A percentile compares a stretch with the other conserved stretches of the same genome.
phyloP scores from a whole-genome alignment of 2,797 vertebrate genomes.

The Emys orbicularis region DNA sequence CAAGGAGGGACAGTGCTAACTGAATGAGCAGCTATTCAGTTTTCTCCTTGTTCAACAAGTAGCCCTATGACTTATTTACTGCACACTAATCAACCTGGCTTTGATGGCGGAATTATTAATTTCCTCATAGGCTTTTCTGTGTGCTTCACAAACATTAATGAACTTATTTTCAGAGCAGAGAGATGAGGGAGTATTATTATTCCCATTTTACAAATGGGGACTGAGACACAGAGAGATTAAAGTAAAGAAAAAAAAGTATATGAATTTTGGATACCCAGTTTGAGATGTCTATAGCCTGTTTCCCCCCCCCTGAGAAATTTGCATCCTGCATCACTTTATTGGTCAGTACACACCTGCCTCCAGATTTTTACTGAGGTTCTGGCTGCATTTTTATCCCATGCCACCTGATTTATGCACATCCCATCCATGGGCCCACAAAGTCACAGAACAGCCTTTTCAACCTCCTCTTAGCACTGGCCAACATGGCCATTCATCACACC shows the following conservation, averaged over 20 bases:
- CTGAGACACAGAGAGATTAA: background rate
- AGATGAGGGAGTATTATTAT: background rate
- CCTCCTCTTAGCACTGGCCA: no score
- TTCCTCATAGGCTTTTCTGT: conserved; percentile 30
- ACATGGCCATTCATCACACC: no score
- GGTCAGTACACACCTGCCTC: no score
- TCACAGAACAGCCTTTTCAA: no score
- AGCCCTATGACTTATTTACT: conserved; percentile 53
- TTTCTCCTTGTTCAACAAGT: background rate
- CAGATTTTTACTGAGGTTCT: no score
- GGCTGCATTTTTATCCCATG: no score
- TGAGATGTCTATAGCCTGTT: background rate
- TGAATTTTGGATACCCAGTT: background rate
- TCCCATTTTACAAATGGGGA: background rate
- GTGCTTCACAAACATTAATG: conserved; percentile 13
- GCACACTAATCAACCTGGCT: background rate
- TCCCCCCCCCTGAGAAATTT: no score
- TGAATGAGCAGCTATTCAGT: conserved; percentile 30
- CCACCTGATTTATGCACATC: no score
- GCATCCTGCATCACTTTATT: no score
- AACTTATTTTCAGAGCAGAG: background rate
- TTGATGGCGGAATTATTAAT: conserved; percentile 50
- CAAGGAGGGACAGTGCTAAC: background rate
- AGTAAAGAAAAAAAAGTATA: background rate
- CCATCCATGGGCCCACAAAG: no score